phyloP scores from a whole-genome alignment of 1,140 invertebrate genomes.

The Ptiloglossa arizonensis region DNA sequence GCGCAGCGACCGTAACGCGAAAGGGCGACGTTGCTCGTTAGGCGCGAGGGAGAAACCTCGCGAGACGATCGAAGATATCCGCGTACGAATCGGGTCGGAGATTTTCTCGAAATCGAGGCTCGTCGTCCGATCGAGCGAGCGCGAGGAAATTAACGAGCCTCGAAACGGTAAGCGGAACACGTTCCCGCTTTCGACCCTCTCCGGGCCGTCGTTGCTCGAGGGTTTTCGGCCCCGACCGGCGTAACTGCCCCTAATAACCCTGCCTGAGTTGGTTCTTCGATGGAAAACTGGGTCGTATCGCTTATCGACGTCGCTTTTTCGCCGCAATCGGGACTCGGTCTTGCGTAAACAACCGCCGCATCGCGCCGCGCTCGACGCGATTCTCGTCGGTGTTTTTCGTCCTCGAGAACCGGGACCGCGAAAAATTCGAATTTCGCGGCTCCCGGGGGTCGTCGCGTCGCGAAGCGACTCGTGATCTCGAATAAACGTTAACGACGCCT shows the following conservation, averaged over 20 bases:
- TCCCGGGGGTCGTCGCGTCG: too few species aligned
- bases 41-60: neutral
- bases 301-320: slow-evolving; percentile 19
- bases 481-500: too few species aligned
- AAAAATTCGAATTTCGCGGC: too few species aligned
- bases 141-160: slow-evolving; percentile 55
- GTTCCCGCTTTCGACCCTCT: slow-evolving; percentile 32
- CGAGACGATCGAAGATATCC: neutral
- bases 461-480: too few species aligned
- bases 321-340: slow-evolving; percentile 1
- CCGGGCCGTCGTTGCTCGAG: neutral
- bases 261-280: neutral
- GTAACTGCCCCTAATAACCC: slow-evolving; percentile 53
- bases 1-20: too few species aligned
- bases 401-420: too few species aligned
- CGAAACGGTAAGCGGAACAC: slow-evolving; percentile 47
- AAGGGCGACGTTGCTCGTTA: too few species aligned
- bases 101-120: slow-evolving; percentile 36
- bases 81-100: slow-evolving; percentile 16
- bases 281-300: slow-evolving; percentile 49
- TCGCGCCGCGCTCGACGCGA: neutral
- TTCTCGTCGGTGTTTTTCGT: too few species aligned
- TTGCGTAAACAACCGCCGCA: slow-evolving; percentile 9
- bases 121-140: neutral
- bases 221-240: slow-evolving; percentile 39